These are phyloP conservation scores for Pinna nobilis DNA, from an alignment of 1,140 invertebrate genomes.

Conservation along the genomic window DNA sequence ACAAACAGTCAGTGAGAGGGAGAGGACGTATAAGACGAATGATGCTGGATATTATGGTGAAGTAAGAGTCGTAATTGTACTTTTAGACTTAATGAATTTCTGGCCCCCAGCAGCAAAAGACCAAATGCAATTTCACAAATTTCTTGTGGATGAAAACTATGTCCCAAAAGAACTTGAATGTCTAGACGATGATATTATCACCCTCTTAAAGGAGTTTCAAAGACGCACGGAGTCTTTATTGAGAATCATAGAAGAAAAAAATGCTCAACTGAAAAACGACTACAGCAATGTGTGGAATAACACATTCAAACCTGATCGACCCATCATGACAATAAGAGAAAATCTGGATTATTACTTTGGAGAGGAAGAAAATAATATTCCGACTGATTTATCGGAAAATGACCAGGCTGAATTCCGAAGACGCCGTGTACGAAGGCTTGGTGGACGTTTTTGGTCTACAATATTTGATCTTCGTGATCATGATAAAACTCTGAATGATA, in stretches of 20 bases:
- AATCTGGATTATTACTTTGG: constrained; percentile 49
- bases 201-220: constrained; percentile 36
- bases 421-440: constrained; percentile 39
- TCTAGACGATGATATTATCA: constrained; percentile 14
- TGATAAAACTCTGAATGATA: neutral
- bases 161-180: constrained; percentile 10
- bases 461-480: constrained; percentile 33
- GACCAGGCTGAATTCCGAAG: constrained; percentile 39
- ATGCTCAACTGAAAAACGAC: constrained; percentile 46
- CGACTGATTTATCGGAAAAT: constrained; percentile 21
- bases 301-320: too few relatives aligned
- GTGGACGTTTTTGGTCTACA: constrained; percentile 32
- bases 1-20: constrained; percentile 36
- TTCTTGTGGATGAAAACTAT: constrained; percentile 30
- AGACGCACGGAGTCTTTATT: constrained; percentile 20
- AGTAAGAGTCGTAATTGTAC: constrained; percentile 35
- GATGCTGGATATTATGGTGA: constrained; percentile 48
- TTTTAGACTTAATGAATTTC: constrained; percentile 37
- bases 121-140: constrained; percentile 33
- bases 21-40: constrained; percentile 29
- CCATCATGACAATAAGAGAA: constrained; percentile 40
- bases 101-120: constrained; percentile 3
- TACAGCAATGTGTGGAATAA: too few relatives aligned
- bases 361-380: constrained; percentile 43
- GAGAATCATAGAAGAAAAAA: constrained; percentile 47